Base-by-base conservation (phyloP, 2,797 vertebrate genomes). In the Amphiprion clarkii region DNA sequence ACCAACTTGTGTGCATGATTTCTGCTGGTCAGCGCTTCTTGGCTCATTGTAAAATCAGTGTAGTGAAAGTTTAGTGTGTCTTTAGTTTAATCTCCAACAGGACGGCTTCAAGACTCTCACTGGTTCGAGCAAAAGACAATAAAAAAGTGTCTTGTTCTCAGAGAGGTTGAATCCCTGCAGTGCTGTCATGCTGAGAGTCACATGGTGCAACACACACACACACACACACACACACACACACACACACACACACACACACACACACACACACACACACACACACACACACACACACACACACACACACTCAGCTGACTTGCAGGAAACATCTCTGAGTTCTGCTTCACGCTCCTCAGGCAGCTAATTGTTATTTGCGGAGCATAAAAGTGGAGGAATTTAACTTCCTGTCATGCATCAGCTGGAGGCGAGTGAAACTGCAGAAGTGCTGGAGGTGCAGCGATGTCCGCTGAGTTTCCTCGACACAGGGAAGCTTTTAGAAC, bases 151-250 rank as follows among this genome's bases (percentile, higher is more conserved):
- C 19, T 13, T 19, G 74, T 80, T 89, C 60, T 78, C 33, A 10
- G 77, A 70, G 80, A 70, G 76, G 62, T 83, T 76, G 21, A 54
- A 76, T 56, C 62, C 83, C 85, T 77, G 40, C 33, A 44, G 85
- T 40, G 65, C 67, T 59, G 54, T 90, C 89, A 89, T 81, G 88
- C 87, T 82, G 70, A 3, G 3, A 51, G 75, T 93, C 93, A 93
- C 89, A 90, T 91, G 91, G 49, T 76, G 39, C 64, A 69, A 48
- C 69, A 40, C 63, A 60, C 77, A 59, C 51, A 53, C 72, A 48
- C n/a, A 58, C 59, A 64, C 71, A 25, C 76, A 54, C 67, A 11
- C 64, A 1, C 81, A 23, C 72, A 48, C n/a, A 58, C 59, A 64
- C 71, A 25, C 76, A 54, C 67, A 11, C 64, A 1, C 81, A 23